Evolutionary conservation across 2,113 vertebrate genomes (phyloP), one percentile per base, ranked within the genome.

Genomic region (Halichoeres trimaculatus): DNA sequence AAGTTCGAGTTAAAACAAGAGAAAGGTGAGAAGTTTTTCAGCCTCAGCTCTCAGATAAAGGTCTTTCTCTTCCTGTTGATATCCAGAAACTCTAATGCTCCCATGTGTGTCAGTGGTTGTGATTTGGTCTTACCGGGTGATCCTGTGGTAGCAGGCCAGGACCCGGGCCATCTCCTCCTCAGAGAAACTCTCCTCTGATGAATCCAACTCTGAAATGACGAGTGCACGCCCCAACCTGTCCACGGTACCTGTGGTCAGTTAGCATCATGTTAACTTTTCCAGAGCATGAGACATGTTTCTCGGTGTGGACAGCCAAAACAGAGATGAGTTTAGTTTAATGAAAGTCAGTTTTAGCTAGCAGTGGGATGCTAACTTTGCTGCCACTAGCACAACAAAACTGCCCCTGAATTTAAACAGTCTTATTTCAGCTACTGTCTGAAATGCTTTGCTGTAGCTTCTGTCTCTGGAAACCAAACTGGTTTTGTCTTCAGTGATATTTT

Each of bases 161-260:
- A 94, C 74, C 1, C 85, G 82, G 52, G 88, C 90, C 80, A 95
- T 79, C 69, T 90, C 85, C 47, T 90, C 89, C 64, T 70, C 88
- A 24, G 67, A 85, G 76, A 81, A 66, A 14, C 90, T 83, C 17
- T 92, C 92, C 22, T 93, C 79, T 34, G 88, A 70, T 51, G 70
- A 57, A 2, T 92, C 89, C 0, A 90, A 86, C 56, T 90, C 93
- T 1, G 91, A 87, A 52, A 94, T 84, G 66, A 96, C 85, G 78
- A 97, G 80, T 36, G 94, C 94, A 38, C 95, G 93, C n/a, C 95
- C 96, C 64, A 93, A 72, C 91, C 94, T 90, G 93, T 97, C 96
- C 64, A 92, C 85, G 1, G 91, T 95, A 54, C 94, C 94, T 95
- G 75, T 20, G 38, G 59, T 23, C 2, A 34, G 6, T 19, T 17